Conservation (phyloP, 2,797 vertebrate genomes). For the Coracias cyanogaster region DNA sequence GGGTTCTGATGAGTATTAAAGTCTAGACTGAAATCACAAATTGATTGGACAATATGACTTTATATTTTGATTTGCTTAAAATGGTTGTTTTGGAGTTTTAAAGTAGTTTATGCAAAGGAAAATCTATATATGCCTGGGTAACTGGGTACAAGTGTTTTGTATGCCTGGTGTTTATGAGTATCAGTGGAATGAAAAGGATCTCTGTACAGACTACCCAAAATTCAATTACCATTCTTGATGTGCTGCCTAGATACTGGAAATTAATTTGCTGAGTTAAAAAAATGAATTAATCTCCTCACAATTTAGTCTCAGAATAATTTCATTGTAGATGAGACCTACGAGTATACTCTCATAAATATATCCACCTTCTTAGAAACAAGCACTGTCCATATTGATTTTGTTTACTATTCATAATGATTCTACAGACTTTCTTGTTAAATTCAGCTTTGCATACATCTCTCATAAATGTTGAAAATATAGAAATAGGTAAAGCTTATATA, state of each 20-base stretch:
- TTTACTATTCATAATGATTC: not conserved
- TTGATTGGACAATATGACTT: not conserved
- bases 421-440: not conserved
- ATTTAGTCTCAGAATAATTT: not conserved
- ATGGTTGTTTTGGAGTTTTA: not conserved
- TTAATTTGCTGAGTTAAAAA: slow-evolving; percentile 37
- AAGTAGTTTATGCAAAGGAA: not conserved
- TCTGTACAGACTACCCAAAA: not conserved
- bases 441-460: not conserved
- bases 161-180: not conserved
- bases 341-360: not conserved
- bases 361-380: not conserved
- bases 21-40: not conserved
- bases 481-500: not conserved
- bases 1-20: slow-evolving; percentile 11
- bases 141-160: not conserved
- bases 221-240: not conserved
- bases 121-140: not conserved
- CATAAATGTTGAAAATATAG: not conserved
- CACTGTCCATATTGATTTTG: not conserved
- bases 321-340: not conserved
- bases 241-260: not conserved
- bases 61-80: not conserved
- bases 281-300: not conserved
- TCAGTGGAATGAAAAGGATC: not conserved